phyloP scores from a whole-genome alignment of 2,113 vertebrate species.

The Oenanthe melanoleuca region DNA sequence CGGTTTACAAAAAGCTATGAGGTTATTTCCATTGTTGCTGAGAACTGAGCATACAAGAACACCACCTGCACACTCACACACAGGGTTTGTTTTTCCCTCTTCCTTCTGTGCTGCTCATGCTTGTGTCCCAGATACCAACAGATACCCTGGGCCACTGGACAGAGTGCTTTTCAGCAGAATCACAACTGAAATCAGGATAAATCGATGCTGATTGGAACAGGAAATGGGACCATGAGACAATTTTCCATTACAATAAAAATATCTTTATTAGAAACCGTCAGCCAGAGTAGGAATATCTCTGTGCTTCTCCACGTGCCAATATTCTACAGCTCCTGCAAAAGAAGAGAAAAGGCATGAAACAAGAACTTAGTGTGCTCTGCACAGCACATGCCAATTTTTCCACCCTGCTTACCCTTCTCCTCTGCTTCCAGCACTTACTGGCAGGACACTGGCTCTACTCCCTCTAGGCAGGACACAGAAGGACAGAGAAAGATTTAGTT shows the following conservation, averaged over 20 bases:
- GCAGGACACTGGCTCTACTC: slow-evolving; percentile 4
- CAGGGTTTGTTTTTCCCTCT: neutral
- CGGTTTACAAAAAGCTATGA: neutral
- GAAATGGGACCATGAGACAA: neutral
- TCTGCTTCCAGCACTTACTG: neutral
- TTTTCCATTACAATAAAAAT: neutral
- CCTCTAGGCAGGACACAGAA: slow-evolving; percentile 44
- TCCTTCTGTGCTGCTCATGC: neutral
- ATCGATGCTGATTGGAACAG: neutral
- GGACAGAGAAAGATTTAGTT: slow-evolving; percentile 51
- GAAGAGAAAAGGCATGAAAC: slow-evolving; percentile 45
- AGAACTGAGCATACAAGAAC: neutral
- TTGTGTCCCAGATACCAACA: neutral
- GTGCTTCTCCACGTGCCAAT: neutral
- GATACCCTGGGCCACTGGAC: neutral
- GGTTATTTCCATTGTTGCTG: neutral
- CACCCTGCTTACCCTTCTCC: slow-evolving; percentile 51
- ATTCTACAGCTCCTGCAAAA: slow-evolving; percentile 45
- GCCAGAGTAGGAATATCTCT: neutral
- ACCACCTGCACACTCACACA: neutral
- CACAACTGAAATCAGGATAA: neutral
- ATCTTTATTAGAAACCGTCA: slow-evolving; percentile 11
- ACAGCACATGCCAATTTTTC: neutral
- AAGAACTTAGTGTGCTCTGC: neutral
- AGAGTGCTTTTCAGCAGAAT: neutral